Evolutionary conservation across 2,888 invertebrate genomes (phyloP), one percentile per base, ranked within the genome.

Genomic region (Cantharis rustica): DNA sequence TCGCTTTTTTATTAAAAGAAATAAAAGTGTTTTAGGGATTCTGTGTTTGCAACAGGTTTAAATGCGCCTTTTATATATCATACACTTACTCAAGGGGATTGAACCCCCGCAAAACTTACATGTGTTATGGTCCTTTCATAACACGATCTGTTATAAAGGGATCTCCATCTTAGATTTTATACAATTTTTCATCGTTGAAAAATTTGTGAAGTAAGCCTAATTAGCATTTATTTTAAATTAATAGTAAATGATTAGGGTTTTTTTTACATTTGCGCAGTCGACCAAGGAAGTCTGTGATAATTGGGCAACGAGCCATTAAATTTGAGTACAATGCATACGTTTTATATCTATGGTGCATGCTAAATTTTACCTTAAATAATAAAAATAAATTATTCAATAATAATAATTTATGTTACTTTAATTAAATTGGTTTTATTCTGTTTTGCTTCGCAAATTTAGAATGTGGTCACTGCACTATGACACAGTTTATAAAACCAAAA

Each of bases 1-100:
- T 47, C n/a, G 47, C 47, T 47, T 47, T 47, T 47, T 47, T 47
- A 47, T 47, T 47, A 47, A 47, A 47, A n/a, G 47, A 47, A 47
- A 47, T 47, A 47, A 47, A 47, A 79, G 75, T 80, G 79, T 80
- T 75, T 76, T 79, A 16, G 81, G 62, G 68, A 75, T 81, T 80
- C 83, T 82, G 81, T 82, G 81, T 80, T 81, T 79, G 85, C 86
- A 87, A 86, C 87, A 87, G 87, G 87, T 87, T 87, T 85, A 86
- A 86, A 86, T 86, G 86, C 82, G 84, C 84, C 86, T 86, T 86
- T 86, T 84, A 86, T 86, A 63, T 63, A 85, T 83, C 83, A 79
- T 82, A 83, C 83, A 84, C 82, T 83, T 84, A 82, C 84, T 75
- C 81, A 79, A 80, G 85, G 84, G 83, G 79, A 81, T 79, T 77